Base-by-base conservation (phyloP, 1,140 invertebrate genomes). In the Apocrypta bakeri region DNA sequence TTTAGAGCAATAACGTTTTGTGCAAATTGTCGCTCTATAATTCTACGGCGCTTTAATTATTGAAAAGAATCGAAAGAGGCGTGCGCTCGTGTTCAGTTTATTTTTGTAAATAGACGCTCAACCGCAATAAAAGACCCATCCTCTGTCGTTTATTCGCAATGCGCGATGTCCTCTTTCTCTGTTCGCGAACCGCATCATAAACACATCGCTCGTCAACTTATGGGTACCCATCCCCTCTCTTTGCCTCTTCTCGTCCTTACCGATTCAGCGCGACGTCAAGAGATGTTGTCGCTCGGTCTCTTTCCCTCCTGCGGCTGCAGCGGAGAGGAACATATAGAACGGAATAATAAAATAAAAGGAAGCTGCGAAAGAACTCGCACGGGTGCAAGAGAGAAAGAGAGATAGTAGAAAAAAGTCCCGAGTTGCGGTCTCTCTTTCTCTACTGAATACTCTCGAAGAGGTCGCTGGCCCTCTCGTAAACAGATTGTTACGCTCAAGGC, bases 401-500 rank as follows among this genome's bases (percentile, higher is more conserved):
- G 25, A 56, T 11, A 48, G 42, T 14, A 24, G 29, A 29, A 31
- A 40, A 40, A n/a, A 9, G 6, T 68, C 3, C n/a, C 11, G 48
- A 61, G 42, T 66, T 84, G 84, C 77, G 84, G 24, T 63, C 73
- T 85, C 68, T 56, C 48, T 56, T 21, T n/a, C 48, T 56, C 48
- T 48, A 48, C 14, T 42, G 12, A 17, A 17, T 17, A 56, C 17
- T 21, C 29, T 81, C 81, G 83, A 72, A 61, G 69, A 85, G 89
- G 89, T 90, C 89, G 87, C 85, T 85, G 88, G 86, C 86, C 87
- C 87, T 89, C 87, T 87, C 87, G 88, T 90, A 90, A 90, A 90
- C 89, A 90, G 87, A 90, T 90, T 88, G 87, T 90, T 90, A 90
- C 89, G 88, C 87, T 89, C 88, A 89, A 90, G 89, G 89, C 87